Base-by-base conservation (phyloP, 2,113 vertebrate species). In the Lepus timidus region DNA sequence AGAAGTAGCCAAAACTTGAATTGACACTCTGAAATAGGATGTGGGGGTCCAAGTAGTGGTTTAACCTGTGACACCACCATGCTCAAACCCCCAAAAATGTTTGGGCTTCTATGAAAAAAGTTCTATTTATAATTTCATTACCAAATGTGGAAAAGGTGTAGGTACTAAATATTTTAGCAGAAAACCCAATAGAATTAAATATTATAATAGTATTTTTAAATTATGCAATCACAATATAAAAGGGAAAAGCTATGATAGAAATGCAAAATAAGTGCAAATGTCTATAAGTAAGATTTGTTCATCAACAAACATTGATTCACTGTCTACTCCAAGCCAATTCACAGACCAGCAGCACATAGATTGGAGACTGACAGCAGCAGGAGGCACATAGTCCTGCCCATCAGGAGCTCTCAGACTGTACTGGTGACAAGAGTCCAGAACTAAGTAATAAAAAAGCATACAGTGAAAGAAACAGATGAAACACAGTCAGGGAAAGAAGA, bases 131-230 rank as follows among this genome's bases (percentile, higher is more conserved):
- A 27, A 20, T 33, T 75, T 88, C 86, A 6, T 88, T 74, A 68
- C 1, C 33, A 85, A 85, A 80, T 78, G 96, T 94, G 64, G 31
- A 36, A 65, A 88, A 83, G 16, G 10, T 65, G 22, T 10, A 52
- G 49, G 3, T 27, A 75, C 11, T 16, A 88, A 78, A 6, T 83
- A 85, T 3, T 93, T 84, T 81, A 55, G 31, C 16, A 73, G 33
- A 78, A 94, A 88, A 67, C 20, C 8, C 55, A 85, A 85, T 65
- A n/a, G 22, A 70, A 22, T 52, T 85, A 85, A 23, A 85, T 92
- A 68, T 17, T 17, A 64, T 62, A 87, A 51, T 3, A 67, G 6
- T 16, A 88, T 79, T 75, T 92, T 2, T 73, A 79, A 85, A 68
- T 27, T 22, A 52, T 86, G 61, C 79, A 73, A 64, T 8, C 23